phyloP scores from a whole-genome alignment of 2,797 vertebrate genomes.

The Cyprinella venusta region DNA sequence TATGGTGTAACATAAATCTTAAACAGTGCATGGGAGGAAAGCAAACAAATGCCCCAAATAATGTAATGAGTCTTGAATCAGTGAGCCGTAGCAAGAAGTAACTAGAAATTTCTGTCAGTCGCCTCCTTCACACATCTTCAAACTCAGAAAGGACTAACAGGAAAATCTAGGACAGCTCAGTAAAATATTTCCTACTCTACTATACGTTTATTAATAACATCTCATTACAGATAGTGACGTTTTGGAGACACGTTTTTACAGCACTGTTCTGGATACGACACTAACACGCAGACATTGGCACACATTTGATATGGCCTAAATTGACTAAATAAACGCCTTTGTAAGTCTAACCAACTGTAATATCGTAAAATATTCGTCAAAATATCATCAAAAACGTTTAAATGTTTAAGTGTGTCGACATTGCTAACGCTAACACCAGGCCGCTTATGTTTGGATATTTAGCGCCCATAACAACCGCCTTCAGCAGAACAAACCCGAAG shows the following conservation, averaged over 20 bases:
- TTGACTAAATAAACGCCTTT: background rate
- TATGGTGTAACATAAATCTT: background rate
- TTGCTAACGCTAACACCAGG: conserved; percentile 73
- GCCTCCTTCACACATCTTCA: background rate
- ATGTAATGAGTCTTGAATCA: conserved; percentile 3
- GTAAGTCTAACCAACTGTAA: no score
- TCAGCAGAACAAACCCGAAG: background rate
- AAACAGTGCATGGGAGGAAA: background rate
- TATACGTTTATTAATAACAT: background rate
- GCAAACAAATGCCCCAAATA: background rate
- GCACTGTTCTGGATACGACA: background rate
- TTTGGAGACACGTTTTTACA: background rate
- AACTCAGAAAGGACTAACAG: background rate
- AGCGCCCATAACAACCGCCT: conserved; percentile 43
- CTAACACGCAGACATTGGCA: background rate
- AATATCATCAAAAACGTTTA: background rate
- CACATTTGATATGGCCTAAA: background rate
- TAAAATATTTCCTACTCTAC: background rate
- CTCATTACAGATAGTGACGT: no score
- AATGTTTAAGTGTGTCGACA: conserved; percentile 46
- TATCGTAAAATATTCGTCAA: background rate
- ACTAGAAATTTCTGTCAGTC: conserved; percentile 35
- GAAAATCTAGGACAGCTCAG: background rate
- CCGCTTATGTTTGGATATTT: conserved; percentile 43
- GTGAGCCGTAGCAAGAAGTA: background rate